Conservation (phyloP, 2,113 vertebrate genomes). For the Atherinomorus stipes region DNA sequence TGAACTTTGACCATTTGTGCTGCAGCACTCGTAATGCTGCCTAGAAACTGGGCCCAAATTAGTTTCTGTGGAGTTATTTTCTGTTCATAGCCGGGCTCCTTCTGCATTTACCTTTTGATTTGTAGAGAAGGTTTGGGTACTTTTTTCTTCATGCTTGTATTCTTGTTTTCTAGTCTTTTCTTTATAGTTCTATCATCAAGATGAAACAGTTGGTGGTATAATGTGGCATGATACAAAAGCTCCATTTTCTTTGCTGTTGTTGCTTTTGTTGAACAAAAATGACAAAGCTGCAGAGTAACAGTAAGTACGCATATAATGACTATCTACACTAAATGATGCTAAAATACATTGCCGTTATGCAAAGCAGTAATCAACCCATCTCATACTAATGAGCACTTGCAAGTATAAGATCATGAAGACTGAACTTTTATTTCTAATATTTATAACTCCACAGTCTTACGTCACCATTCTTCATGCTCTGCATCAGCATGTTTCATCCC, state of each 20-base stretch:
- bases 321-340: no score
- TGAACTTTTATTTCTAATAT: no score
- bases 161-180: neutral
- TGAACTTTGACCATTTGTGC: slow-evolving; percentile 2
- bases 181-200: slow-evolving; percentile 7
- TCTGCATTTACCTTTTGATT: neutral
- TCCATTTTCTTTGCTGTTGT: neutral
- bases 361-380: neutral
- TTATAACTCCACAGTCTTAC: no score
- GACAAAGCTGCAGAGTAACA: neutral
- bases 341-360: no score
- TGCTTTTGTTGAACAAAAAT: neutral
- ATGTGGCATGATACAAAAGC: neutral
- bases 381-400: neutral
- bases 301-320: no score
- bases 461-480: no score
- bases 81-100: neutral
- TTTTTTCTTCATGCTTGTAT: no score
- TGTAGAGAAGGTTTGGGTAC: neutral
- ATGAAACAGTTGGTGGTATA: neutral
- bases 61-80: slow-evolving; percentile 1
- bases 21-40: neutral
- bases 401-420: no score
- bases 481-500: no score
- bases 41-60: slow-evolving; percentile 24